Base-by-base conservation (phyloP, 2,888 invertebrate species). In the Orchesella flavescens region DNA sequence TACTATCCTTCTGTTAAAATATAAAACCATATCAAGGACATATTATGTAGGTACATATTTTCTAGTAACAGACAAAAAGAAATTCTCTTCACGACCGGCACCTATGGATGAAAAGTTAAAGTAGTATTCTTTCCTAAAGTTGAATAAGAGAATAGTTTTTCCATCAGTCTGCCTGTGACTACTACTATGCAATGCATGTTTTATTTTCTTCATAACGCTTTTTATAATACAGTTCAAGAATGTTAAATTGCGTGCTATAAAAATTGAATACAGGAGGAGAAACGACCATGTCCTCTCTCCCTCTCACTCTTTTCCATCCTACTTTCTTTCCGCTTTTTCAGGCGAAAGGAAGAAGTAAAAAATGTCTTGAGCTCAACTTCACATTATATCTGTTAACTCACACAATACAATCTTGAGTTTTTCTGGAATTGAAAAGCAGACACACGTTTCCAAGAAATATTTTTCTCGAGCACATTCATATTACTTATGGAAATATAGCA, bases 211-310 rank as follows among this genome's bases (percentile, higher is more conserved):
- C 17, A 53, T 53, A n/a, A 17, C 53, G 13, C 23, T 7, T 43
- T 44, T 44, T 66, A 10, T 66, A 66, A 66, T 66, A 44, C 43
- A 66, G 19, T 66, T 43, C 43, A n/a, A 10, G 46, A 44, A n/a
- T 66, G 44, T 66, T 44, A n/a, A 66, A 44, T 66, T 66, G 17
- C 34, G 24, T 21, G 66, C 43, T 23, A 66, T 66, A 66, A 66
- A 66, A 66, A 66, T 66, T 66, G 66, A 66, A 66, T 43, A 66
- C 66, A 10, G 34, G 34, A 65, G 23, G 21, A 63, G 63, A 34
- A 34, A 63, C 23, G 19, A 7, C 63, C 10, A 24, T 63, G 1
- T 24, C 15, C 61, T 24, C 17, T 61, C 10, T 21, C n/a, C n/a
- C n/a, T n/a, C n/a, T n/a, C n/a, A n/a, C n/a, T n/a, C n/a, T n/a